Evolutionary conservation across 2,797 vertebrate genomes (phyloP).

Genomic region (Melanotaenia maccullochi): DNA sequence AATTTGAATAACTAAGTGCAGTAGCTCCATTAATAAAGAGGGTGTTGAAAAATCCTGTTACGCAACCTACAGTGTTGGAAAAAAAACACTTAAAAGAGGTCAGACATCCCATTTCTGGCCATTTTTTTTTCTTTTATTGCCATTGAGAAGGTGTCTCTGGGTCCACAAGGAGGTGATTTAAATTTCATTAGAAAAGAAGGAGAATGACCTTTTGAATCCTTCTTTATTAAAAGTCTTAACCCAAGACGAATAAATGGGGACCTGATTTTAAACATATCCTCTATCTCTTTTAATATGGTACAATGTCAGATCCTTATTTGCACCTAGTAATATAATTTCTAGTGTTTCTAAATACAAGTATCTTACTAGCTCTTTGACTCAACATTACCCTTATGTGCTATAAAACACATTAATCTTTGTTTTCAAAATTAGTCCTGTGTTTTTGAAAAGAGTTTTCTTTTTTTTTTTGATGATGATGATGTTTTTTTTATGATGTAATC

Average conservation of each 20-base stretch:
- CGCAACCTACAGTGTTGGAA: neutral
- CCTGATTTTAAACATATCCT: constrained; percentile 44
- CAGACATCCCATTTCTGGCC: constrained; percentile 41
- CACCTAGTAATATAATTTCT: constrained; percentile 32
- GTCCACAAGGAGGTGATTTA: constrained; percentile 55
- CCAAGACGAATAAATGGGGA: constrained; percentile 39
- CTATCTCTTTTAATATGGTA: constrained; percentile 36
- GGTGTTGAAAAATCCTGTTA: constrained; percentile 56
- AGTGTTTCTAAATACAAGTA: constrained; percentile 27
- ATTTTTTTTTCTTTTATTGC: constrained; percentile 49
- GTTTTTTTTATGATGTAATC: no score
- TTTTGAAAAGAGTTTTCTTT: constrained; percentile 8
- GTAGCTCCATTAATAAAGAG: constrained; percentile 56
- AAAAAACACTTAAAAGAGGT: constrained; percentile 52
- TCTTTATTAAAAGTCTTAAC: constrained; percentile 42
- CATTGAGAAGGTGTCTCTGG: constrained; percentile 50
- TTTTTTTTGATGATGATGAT: no score
- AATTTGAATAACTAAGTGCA: constrained; percentile 58
- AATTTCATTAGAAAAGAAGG: constrained; percentile 55
- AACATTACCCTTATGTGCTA: constrained; percentile 18
- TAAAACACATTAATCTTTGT: constrained; percentile 9
- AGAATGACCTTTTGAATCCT: constrained; percentile 55
- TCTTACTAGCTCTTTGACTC: constrained; percentile 11
- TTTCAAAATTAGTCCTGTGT: constrained; percentile 8
- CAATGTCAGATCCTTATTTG: constrained; percentile 38